Conservation (phyloP, 1,140 invertebrate species). For the Camponotus vicinus region DNA sequence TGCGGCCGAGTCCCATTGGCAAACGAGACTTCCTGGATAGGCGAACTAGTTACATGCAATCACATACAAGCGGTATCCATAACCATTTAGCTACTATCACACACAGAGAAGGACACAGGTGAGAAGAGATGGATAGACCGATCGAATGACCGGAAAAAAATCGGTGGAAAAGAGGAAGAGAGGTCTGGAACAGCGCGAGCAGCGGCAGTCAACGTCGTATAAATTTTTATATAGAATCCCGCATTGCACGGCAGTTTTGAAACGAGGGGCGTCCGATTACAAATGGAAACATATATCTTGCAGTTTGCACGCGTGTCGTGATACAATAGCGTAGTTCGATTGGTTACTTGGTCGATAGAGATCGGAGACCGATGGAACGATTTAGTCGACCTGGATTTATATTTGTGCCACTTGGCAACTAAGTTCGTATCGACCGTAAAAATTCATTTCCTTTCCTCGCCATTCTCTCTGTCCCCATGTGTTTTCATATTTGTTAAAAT, state of each 20-base stretch:
- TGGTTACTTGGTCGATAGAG: constrained; percentile 37
- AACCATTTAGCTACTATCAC: constrained; percentile 43
- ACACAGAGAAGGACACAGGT: constrained; percentile 40
- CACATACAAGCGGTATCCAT: constrained; percentile 58
- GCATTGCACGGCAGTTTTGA: constrained; percentile 49
- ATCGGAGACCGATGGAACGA: constrained; percentile 69
- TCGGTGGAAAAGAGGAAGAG: constrained; percentile 57
- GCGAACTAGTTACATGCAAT: constrained; percentile 68
- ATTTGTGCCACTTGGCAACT: constrained; percentile 15
- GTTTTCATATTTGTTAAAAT: neutral
- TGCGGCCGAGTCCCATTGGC: constrained; percentile 44
- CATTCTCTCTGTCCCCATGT: constrained; percentile 33
- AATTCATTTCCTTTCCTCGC: constrained; percentile 8
- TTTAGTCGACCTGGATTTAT: constrained; percentile 53
- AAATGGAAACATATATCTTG: constrained; percentile 25
- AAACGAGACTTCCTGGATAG: constrained; percentile 54
- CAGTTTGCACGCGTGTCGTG: constrained; percentile 23
- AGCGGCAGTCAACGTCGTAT: constrained; percentile 87
- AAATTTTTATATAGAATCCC: constrained; percentile 71
- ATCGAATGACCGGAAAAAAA: constrained; percentile 41
- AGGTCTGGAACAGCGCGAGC: constrained; percentile 86
- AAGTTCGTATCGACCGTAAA: constrained; percentile 18
- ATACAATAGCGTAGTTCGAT: constrained; percentile 33
- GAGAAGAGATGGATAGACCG: constrained; percentile 49
- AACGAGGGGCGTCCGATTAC: constrained; percentile 68